Evolutionary conservation across 2,888 invertebrate species (phyloP).

Genomic region (Aquatica leii): DNA sequence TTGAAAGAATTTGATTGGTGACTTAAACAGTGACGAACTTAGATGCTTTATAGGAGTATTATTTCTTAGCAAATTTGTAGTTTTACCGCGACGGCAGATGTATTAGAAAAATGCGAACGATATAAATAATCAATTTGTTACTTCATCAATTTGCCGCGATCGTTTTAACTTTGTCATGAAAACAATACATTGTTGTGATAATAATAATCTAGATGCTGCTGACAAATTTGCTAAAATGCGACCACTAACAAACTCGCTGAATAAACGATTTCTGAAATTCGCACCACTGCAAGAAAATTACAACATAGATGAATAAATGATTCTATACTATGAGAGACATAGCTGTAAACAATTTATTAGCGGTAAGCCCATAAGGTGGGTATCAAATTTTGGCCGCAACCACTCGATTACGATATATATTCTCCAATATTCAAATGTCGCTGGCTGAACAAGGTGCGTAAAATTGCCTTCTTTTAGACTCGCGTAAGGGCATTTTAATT

Average conservation of each 20-base stretch:
- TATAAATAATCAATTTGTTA: slow-evolving; percentile 39
- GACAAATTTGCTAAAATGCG: slow-evolving; percentile 46
- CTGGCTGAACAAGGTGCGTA: too few relatives aligned
- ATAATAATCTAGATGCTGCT: slow-evolving; percentile 37
- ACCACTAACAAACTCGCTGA: slow-evolving; percentile 41
- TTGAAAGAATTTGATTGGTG: background rate
- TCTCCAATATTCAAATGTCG: too few relatives aligned
- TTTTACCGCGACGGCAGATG: slow-evolving; percentile 44
- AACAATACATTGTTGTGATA: slow-evolving; percentile 46
- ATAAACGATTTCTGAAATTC: slow-evolving; percentile 41
- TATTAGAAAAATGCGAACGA: slow-evolving; percentile 45
- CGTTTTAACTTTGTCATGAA: slow-evolving; percentile 45
- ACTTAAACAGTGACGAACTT: background rate
- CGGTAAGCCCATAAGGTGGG: slow-evolving; percentile 43
- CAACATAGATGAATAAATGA: slow-evolving; percentile 53
- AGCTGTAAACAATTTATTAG: slow-evolving; percentile 49
- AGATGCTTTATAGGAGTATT: too few relatives aligned
- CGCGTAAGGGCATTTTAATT: slow-evolving; percentile 8
- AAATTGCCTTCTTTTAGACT: too few relatives aligned
- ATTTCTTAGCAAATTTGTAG: slow-evolving; percentile 44
- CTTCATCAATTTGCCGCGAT: too few relatives aligned
- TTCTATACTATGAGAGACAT: slow-evolving; percentile 53
- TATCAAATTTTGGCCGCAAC: background rate
- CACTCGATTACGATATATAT: background rate
- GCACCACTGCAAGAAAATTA: slow-evolving; percentile 38